phyloP scores from a whole-genome alignment of 2,888 invertebrate genomes.

The Orgyia antiqua region DNA sequence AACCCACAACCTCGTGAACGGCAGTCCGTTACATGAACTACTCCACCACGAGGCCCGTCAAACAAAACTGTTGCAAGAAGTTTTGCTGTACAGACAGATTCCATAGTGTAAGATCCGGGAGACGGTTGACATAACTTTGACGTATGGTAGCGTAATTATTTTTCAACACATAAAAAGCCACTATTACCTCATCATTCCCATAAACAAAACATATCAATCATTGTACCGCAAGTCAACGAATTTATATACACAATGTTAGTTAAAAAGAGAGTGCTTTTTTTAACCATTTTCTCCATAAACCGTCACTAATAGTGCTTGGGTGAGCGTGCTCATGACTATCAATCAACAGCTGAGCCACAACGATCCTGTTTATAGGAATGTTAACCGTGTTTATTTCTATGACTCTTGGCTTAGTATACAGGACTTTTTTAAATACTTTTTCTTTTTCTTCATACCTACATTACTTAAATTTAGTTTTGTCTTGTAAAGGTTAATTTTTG shows the following conservation, averaged over 20 bases:
- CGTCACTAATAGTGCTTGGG: conserved; percentile 55
- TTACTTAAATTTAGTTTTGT: no score
- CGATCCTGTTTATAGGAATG: conserved; percentile 75
- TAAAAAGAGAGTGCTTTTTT: conserved; percentile 27
- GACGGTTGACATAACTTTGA: no score
- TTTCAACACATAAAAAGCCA: no score
- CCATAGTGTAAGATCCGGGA: no score
- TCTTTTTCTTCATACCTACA: no score
- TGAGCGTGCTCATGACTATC: conserved; percentile 52
- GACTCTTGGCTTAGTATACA: conserved; percentile 38
- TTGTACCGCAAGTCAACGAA: conserved; percentile 13
- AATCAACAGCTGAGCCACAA: conserved; percentile 51
- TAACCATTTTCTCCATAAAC: conserved; percentile 47
- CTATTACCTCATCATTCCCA: conserved; percentile 3
- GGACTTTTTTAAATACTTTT: conserved; percentile 25
- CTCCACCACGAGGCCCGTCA: no score
- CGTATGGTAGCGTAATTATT: no score
- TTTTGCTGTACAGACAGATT: no score
- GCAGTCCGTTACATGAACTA: no score
- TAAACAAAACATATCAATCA: conserved; percentile 9
- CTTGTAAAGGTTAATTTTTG: no score
- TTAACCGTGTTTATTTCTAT: conserved; percentile 70
- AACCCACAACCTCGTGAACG: no score
- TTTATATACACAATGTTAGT: conserved; percentile 41
- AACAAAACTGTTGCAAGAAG: no score